Conservation (phyloP, 2,888 invertebrate genomes). For the Rhodophaea formosa region DNA sequence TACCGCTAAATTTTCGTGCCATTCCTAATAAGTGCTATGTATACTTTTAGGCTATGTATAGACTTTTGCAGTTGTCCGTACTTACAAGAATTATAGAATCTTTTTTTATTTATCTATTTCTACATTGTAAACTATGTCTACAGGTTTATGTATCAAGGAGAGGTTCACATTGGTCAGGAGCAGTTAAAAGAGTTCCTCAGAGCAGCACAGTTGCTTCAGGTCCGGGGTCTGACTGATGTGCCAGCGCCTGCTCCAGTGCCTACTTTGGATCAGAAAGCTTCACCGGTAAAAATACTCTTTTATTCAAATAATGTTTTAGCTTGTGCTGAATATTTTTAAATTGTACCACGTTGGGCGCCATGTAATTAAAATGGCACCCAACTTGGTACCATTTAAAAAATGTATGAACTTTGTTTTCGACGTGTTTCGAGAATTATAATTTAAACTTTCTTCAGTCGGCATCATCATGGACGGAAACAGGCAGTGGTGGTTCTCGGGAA, state of each 20-base stretch:
- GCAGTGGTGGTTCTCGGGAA: slow-evolving; percentile 67
- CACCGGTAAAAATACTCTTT: slow-evolving; percentile 81
- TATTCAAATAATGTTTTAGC: not conserved
- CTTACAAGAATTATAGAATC: too few relatives aligned
- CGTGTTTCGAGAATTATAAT: too few relatives aligned
- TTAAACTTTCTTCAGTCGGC: slow-evolving; percentile 53
- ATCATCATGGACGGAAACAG: slow-evolving; percentile 75
- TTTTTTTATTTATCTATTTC: too few relatives aligned
- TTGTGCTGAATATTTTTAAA: not conserved
- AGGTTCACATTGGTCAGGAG: slow-evolving; percentile 94
- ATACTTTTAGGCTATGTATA: too few relatives aligned
- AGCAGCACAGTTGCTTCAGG: slow-evolving; percentile 93
- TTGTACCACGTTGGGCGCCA: slow-evolving; percentile 27
- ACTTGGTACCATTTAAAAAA: not conserved
- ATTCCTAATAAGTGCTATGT: too few relatives aligned
- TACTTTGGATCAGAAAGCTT: slow-evolving; percentile 84
- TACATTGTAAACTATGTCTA: not conserved
- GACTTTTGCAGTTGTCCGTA: too few relatives aligned
- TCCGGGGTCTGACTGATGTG: slow-evolving; percentile 92
- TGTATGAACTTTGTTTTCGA: not conserved
- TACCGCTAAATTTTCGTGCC: too few relatives aligned
- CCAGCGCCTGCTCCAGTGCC: slow-evolving; percentile 75
- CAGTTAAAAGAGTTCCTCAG: slow-evolving; percentile 92
- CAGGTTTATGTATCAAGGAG: slow-evolving; percentile 96
- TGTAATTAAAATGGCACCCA: slow-evolving; percentile 6